Evolutionary conservation across 2,888 invertebrate species (phyloP), one percentile per base, ranked within the genome.

Genomic region (Lasioglossum zephyrum): DNA sequence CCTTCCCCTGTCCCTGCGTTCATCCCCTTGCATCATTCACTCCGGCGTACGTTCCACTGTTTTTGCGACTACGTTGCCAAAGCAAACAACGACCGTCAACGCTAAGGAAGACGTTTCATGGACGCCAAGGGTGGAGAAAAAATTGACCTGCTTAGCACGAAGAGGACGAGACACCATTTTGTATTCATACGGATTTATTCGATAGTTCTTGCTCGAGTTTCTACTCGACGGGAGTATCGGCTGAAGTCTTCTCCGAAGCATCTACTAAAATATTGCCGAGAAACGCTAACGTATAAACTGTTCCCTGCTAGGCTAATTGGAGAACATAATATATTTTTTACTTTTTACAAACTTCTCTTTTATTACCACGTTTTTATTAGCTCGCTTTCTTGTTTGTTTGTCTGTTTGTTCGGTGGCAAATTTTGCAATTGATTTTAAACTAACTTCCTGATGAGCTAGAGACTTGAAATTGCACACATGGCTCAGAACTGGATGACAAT

Each of bases 41-140:
- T 36, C 9, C 18, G 16, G 26, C 57, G 26, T 36, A 60, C 18
- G 16, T 18, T 13, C 16, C 18, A 3, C 11, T 39, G 57, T 73
- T 72, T 77, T 66, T 41, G 26, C 47, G 36, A 63, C 36, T 39
- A 69, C 84, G 41, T 69, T 77, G 60, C 44, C 73, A 60, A 18
- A 70, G 78, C 47, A 84, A 84, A 74, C 78, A 74, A 13, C n/a
- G 41, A 57, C 11, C 41, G 18, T 4, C 63, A 6, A 16, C 2
- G 63, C 2, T 8, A 2, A 41, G 22, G 75, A 18, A 18, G 47
- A 44, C n/a, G 49, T 53, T 44, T 44, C 53, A 49, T 1, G 53
- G 70, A 75, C 36, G 16, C 1, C 26, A 44, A 31, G 57, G 49
- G 31, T 8, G 60, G 39, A 41, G 70, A 41, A 39, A 41, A 41